phyloP scores from a whole-genome alignment of 2,888 invertebrate genomes.

The Steinernema carpocapsae region DNA sequence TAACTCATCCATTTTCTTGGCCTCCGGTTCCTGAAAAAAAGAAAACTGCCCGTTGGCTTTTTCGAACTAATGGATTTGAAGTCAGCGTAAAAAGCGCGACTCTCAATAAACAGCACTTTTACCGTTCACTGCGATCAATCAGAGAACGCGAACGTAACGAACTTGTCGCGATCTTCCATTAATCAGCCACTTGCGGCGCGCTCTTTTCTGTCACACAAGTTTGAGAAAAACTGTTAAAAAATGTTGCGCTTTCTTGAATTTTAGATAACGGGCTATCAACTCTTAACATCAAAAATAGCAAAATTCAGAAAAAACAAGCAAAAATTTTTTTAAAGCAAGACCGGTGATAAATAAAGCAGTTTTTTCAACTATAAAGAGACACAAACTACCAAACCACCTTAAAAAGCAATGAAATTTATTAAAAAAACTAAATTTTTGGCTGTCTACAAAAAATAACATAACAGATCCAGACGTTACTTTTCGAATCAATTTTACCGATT shows the following conservation, averaged over 20 bases:
- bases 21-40: not conserved
- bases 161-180: constrained; percentile 4
- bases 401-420: no score
- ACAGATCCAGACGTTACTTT: no score
- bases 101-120: constrained; percentile 23
- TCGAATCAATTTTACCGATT: no score
- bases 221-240: not conserved
- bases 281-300: no score
- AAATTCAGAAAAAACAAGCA: no score
- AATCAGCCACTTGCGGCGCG: constrained; percentile 12
- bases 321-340: no score
- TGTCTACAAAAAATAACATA: no score
- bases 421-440: no score
- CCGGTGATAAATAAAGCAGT: no score
- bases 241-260: not conserved
- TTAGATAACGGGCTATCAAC: no score
- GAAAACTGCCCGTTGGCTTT: not conserved
- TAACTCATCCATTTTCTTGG: constrained; percentile 29
- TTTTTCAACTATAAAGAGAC: no score
- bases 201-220: not conserved
- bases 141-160: not conserved
- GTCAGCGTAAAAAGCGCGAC: not conserved
- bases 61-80: constrained; percentile 11
- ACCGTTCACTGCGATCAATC: constrained; percentile 16
- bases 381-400: no score